Evolutionary conservation across 2,113 vertebrate species (phyloP).

Genomic region (Seriola rivoliana): DNA sequence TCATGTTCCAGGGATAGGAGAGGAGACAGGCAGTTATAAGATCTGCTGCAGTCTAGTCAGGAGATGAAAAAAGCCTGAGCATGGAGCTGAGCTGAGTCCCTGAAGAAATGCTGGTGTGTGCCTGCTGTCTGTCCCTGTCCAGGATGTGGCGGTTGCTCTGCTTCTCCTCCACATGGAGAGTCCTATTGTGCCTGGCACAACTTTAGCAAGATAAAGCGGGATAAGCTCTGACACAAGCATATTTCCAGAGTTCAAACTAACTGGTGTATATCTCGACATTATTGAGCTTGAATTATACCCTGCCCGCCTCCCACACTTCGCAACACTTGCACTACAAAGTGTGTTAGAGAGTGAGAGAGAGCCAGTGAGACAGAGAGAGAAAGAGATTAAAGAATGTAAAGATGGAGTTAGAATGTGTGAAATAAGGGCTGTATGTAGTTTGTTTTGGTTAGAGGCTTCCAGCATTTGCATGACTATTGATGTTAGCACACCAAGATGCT

Average conservation of each 20-base stretch:
- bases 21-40: slow-evolving; percentile 18
- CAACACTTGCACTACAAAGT: slow-evolving; percentile 68
- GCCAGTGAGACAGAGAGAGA: slow-evolving; percentile 7
- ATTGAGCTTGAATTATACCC: slow-evolving; percentile 67
- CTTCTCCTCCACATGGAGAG: slow-evolving; percentile 37
- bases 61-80: slow-evolving; percentile 8
- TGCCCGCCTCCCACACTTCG: slow-evolving; percentile 64
- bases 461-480: slow-evolving; percentile 42
- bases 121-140: slow-evolving; percentile 46
- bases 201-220: slow-evolving; percentile 61
- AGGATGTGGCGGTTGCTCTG: slow-evolving; percentile 47
- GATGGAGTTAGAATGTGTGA: slow-evolving; percentile 28
- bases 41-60: slow-evolving; percentile 25
- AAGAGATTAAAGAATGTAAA: slow-evolving; percentile 45
- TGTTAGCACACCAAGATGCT: slow-evolving; percentile 29
- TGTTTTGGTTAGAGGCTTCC: slow-evolving; percentile 44
- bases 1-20: slow-evolving; percentile 16
- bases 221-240: slow-evolving; percentile 65
- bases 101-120: slow-evolving; percentile 37
- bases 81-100: slow-evolving; percentile 44
- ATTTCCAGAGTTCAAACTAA: slow-evolving; percentile 69
- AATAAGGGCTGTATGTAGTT: slow-evolving; percentile 13
- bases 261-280: slow-evolving; percentile 66
- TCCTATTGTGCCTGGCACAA: slow-evolving; percentile 59
- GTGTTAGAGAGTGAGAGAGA: slow-evolving; percentile 16